A percentile compares a stretch with the other conserved stretches of the same genome.
Evolutionary conservation across 2,113 vertebrate species (phyloP).

Genomic region (Nothobranchius kuhntae): DNA sequence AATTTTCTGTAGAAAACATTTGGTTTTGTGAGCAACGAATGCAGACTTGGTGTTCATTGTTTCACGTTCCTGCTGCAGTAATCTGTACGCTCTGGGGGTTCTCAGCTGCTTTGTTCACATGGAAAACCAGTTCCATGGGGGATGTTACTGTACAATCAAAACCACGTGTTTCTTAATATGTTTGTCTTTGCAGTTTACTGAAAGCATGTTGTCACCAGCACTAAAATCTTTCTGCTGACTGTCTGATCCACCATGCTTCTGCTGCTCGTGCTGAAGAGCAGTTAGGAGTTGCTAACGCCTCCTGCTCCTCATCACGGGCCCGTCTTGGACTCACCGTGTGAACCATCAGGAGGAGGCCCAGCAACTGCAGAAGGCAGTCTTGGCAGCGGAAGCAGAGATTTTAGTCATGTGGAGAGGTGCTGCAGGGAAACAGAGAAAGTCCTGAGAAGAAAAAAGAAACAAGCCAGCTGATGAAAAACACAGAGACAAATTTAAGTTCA

Average conservation of each 20-base stretch:
- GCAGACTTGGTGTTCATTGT: neutral
- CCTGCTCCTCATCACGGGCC: neutral
- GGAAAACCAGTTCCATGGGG: neutral
- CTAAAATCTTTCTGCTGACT: too few species aligned
- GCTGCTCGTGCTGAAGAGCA: neutral
- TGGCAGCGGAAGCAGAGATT: neutral
- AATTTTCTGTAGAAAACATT: too few species aligned
- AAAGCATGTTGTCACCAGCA: neutral
- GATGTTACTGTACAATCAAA: constrained; percentile 14
- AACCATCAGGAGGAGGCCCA: neutral
- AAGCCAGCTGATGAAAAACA: neutral
- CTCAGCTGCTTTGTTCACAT: neutral
- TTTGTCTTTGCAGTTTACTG: neutral
- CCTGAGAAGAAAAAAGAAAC: neutral
- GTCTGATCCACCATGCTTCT: too few species aligned
- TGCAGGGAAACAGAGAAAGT: too few species aligned
- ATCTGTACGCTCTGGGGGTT: neutral
- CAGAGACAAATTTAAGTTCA: neutral
- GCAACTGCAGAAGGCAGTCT: neutral
- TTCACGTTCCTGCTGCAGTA: neutral
- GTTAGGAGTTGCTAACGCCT: neutral
- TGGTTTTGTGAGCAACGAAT: neutral
- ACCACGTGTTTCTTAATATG: constrained; percentile 30
- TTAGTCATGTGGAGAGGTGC: neutral
- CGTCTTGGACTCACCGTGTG: neutral